These are phyloP conservation scores for Elephantulus edwardii DNA, from an alignment of 2,113 vertebrate genomes.

Conservation along the genomic window DNA sequence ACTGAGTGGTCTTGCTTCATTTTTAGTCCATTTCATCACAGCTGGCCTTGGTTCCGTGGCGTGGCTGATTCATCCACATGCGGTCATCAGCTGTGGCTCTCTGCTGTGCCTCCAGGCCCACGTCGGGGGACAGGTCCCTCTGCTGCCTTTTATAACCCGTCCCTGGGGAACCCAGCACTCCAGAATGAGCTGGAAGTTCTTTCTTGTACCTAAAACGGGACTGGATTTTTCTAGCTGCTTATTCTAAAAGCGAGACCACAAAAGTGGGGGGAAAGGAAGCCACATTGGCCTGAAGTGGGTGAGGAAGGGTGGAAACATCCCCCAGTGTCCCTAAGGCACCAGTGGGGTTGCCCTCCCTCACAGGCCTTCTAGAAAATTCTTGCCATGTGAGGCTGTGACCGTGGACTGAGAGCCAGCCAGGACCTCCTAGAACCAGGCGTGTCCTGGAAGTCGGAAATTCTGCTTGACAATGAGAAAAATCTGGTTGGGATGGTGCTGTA, in stretches of 20 bases:
- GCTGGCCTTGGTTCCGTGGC: not conserved
- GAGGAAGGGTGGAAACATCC: fast-evolving
- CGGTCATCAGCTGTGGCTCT: fast-evolving
- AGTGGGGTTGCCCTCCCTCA: not conserved
- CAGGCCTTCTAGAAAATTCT: fast-evolving
- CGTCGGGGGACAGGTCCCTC: fast-evolving
- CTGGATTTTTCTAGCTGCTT: not conserved
- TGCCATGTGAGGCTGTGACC: not conserved
- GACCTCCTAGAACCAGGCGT: not conserved
- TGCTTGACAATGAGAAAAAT: not conserved
- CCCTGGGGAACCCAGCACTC: not conserved
- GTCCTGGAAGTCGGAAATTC: not conserved
- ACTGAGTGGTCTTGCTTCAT: not conserved
- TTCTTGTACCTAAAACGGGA: conserved; percentile 32
- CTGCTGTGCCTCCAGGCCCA: not conserved
- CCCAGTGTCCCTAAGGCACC: not conserved
- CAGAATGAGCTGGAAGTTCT: not conserved
- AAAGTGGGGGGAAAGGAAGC: not conserved
- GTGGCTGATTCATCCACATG: fast-evolving
- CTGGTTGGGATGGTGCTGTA: too few relatives aligned
- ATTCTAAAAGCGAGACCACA: not conserved
- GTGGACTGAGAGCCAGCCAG: not conserved
- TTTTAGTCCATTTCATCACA: not conserved
- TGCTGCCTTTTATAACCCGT: not conserved
- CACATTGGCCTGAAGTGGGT: fast-evolving